Evolutionary conservation across 2,113 vertebrate species (phyloP), one percentile per base, ranked within the genome.

Genomic region (Pomatorhinus ruficollis): DNA sequence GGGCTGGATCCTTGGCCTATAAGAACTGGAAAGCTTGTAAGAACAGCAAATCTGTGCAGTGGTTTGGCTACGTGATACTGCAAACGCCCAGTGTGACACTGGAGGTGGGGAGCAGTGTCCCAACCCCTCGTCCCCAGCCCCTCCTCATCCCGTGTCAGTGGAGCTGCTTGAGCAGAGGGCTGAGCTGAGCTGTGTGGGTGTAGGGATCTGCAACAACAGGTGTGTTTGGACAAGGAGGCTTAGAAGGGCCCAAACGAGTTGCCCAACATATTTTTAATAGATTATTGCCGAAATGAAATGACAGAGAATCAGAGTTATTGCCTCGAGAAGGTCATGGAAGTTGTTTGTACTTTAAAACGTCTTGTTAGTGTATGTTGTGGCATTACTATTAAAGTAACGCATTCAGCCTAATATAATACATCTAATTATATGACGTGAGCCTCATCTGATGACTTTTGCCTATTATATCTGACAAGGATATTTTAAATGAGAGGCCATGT

Each of bases 361-460:
- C 65, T 83, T 80, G 61, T 78, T 81, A 79, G 65, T 2, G 3
- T 76, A 33, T 65, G 30, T 40, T 44, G n/a, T 71, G 66, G 59
- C 56, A 31, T 50, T 68, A 37, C 66, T 92, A 86, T 85, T 82
- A 72, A 86, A 83, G 86, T 50, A 93, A 88, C 54, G 4, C 37
- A 69, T 72, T 81, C 45, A 83, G 54, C 45, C 53, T 87, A 90
- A 61, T 76, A 71, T 64, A 93, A 69, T 95, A 47, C 27, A 63
- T 87, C 56, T 96, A 94, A 96, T 97, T 93, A 97, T 84, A 95
- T 76, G 95, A 83, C 13, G 31, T 93, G 83, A 89, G 30, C 72
- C 31, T 94, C 92, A 77, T 94, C 75, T 79, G 49, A 59, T 76
- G 80, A 92, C 91, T 97, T 87, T 90, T 92, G 71, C 71, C 93